Percentiles rank a stretch among this genome's conserved stretches.
These are phyloP conservation scores for Eupeodes corollae DNA, from an alignment of 1,140 invertebrate genomes.

Conservation along the genomic window DNA sequence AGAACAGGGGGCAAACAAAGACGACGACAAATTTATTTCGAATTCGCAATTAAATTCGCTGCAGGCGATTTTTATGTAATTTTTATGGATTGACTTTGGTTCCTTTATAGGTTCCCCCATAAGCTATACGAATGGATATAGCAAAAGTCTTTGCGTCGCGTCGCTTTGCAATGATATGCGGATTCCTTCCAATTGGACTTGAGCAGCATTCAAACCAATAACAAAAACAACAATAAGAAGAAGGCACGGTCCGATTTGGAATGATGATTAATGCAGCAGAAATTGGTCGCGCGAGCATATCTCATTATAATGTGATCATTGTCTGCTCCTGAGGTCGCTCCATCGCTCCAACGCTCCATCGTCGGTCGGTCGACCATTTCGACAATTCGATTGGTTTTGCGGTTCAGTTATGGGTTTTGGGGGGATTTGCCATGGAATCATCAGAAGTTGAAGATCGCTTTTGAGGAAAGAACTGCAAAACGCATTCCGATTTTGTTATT, in stretches of 20 bases:
- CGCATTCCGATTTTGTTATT: too few relatives aligned
- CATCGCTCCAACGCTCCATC: too few relatives aligned
- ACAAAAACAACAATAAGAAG: conserved; percentile 8
- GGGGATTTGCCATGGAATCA: too few relatives aligned
- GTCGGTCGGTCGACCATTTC: too few relatives aligned
- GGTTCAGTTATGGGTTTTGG: too few relatives aligned
- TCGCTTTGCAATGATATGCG: conserved; percentile 19
- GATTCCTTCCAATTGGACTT: conserved; percentile 29
- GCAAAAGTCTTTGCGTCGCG: conserved; percentile 20
- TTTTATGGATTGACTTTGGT: conserved; percentile 6
- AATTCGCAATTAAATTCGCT: conserved; percentile 13
- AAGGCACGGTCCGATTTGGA: neutral
- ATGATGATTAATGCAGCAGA: too few relatives aligned
- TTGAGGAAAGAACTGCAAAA: too few relatives aligned
- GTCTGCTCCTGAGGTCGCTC: too few relatives aligned
- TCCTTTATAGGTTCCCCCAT: conserved; percentile 17
- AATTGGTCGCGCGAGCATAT: too few relatives aligned
- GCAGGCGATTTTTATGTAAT: conserved; percentile 9
- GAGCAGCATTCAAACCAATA: conserved; percentile 17
- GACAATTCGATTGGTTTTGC: too few relatives aligned
- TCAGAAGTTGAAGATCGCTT: too few relatives aligned
- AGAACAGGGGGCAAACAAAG: neutral
- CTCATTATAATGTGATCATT: too few relatives aligned
- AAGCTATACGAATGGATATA: conserved; percentile 7
- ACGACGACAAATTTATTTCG: conserved; percentile 10